phyloP scores from a whole-genome alignment of 2,888 invertebrate species.

The Oithona nana region DNA sequence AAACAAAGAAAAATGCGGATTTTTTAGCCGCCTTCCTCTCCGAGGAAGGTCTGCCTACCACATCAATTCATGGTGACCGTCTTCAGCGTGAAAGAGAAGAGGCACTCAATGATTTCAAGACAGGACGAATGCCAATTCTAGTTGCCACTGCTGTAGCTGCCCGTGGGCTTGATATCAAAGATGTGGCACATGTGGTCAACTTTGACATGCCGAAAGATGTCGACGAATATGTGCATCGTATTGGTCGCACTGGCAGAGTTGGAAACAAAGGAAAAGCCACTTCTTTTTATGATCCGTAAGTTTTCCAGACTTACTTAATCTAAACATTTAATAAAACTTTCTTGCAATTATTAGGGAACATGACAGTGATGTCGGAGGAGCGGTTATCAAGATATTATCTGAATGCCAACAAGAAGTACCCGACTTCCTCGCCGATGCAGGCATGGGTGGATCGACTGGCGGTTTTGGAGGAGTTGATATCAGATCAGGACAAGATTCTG shows the following conservation, averaged over 20 bases:
- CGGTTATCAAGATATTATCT: not conserved
- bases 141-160: constrained; percentile 92
- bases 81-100: constrained; percentile 48
- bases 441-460: not conserved
- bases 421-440: not conserved
- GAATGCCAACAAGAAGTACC: not conserved
- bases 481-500: not conserved
- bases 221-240: constrained; percentile 34
- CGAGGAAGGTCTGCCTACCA: constrained; percentile 41
- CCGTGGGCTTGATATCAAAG: constrained; percentile 70
- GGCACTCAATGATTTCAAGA: constrained; percentile 57
- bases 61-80: constrained; percentile 21
- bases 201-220: constrained; percentile 32
- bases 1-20: constrained; percentile 72
- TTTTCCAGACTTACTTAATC: not conserved
- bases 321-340: too few relatives aligned
- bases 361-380: not conserved
- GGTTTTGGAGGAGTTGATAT: constrained; percentile 3
- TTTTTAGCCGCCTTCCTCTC: constrained; percentile 65
- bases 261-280: constrained; percentile 31
- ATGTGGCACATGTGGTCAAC: constrained; percentile 41
- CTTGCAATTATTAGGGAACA: not conserved
- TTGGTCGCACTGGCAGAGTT: constrained; percentile 34
- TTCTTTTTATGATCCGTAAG: constrained; percentile 38
- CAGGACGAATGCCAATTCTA: constrained; percentile 53